Conservation (phyloP, 1,140 invertebrate genomes). For the Bombus waltoni region DNA sequence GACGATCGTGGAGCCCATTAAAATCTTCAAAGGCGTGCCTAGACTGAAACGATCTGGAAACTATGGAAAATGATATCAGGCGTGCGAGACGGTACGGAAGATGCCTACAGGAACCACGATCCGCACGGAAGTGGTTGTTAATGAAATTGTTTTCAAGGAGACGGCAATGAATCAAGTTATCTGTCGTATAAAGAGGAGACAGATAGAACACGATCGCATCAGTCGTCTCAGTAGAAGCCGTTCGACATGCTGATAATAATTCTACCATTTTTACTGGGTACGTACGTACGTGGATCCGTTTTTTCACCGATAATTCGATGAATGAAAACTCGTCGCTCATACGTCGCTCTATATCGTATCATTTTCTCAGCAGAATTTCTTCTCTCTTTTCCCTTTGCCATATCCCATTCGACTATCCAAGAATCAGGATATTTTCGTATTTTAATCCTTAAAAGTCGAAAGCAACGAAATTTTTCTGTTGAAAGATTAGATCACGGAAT, state of each 20-base stretch:
- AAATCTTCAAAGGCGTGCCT: neutral
- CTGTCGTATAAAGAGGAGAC: slow-evolving; percentile 58
- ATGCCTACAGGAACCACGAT: slow-evolving; percentile 45
- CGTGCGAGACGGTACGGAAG: slow-evolving; percentile 47
- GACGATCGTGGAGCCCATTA: neutral
- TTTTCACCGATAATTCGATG: neutral
- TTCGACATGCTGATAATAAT: slow-evolving; percentile 55
- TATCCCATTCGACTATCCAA: too few species aligned
- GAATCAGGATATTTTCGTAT: too few species aligned
- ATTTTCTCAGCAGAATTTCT: neutral
- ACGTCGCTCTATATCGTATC: neutral
- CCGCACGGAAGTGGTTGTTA: slow-evolving; percentile 54
- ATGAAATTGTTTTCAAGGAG: slow-evolving; percentile 66
- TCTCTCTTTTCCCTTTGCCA: too few species aligned
- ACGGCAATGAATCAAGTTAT: slow-evolving; percentile 56
- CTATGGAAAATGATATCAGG: slow-evolving; percentile 32
- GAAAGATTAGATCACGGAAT: too few species aligned
- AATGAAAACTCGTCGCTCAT: neutral
- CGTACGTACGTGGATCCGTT: slow-evolving; percentile 1
- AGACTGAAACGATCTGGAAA: slow-evolving; percentile 8
- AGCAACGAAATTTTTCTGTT: too few species aligned
- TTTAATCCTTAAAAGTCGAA: too few species aligned
- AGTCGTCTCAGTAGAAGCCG: slow-evolving; percentile 28
- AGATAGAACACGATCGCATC: slow-evolving; percentile 25
- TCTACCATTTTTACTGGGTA: slow-evolving; percentile 60